A percentile compares a stretch with the other conserved stretches of the same genome.
These are phyloP conservation scores for Myiotriccus ornatus DNA, from an alignment of 2,797 vertebrate genomes.

Conservation along the genomic window DNA sequence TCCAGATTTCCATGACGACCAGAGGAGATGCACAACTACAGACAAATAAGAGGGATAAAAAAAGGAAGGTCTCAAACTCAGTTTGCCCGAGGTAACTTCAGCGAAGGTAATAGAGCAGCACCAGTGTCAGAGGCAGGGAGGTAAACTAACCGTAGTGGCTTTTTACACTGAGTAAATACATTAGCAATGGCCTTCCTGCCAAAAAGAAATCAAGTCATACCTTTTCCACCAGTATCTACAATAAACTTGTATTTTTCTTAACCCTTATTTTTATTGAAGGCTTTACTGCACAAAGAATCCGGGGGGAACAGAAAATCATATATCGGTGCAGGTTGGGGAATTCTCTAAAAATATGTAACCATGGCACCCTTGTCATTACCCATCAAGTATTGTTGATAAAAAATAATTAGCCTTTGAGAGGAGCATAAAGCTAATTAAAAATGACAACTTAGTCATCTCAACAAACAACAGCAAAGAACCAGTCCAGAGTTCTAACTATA, in stretches of 20 bases:
- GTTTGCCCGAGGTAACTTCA: background rate
- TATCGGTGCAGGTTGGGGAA: constrained; percentile 57
- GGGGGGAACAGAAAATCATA: constrained; percentile 57
- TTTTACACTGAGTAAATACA: constrained; percentile 33
- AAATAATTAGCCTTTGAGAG: constrained; percentile 77
- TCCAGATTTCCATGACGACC: background rate
- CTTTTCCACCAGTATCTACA: constrained; percentile 48
- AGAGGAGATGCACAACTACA: background rate
- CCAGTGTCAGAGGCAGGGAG: background rate
- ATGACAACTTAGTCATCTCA: constrained; percentile 76
- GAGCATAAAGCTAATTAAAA: constrained; percentile 79
- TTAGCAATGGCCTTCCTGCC: constrained; percentile 32
- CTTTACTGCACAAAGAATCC: constrained; percentile 63
- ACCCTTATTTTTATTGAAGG: constrained; percentile 48
- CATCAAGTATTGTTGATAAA: constrained; percentile 77
- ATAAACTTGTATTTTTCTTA: constrained; percentile 59
- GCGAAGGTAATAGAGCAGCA: background rate
- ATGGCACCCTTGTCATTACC: constrained; percentile 74
- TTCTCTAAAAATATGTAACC: constrained; percentile 72
- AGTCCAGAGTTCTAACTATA: constrained; percentile 31
- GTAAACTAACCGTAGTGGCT: background rate
- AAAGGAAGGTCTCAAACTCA: background rate
- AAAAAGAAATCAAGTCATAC: background rate
- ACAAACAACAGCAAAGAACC: constrained; percentile 61
- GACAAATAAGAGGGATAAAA: background rate